Conservation (phyloP, 2,113 vertebrate genomes). For the Dipodomys ordii region DNA sequence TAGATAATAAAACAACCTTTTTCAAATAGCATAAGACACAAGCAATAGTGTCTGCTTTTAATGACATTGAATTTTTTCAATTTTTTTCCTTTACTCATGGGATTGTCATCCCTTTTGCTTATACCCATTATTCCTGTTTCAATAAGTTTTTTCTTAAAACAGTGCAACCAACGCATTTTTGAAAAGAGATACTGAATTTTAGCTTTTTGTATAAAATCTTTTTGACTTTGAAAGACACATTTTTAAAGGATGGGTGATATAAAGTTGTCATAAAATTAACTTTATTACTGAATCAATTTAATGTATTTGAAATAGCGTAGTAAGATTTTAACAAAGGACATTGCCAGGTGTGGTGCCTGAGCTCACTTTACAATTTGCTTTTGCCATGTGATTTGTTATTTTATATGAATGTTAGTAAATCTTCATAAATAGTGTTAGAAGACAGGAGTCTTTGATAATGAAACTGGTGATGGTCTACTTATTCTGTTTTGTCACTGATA, state of each 20-base stretch:
- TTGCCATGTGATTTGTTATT: not conserved
- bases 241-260: conserved; percentile 39
- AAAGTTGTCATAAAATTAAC: conserved; percentile 55
- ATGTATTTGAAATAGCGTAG: conserved; percentile 34
- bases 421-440: not conserved
- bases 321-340: not conserved
- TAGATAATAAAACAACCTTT: conserved; percentile 89
- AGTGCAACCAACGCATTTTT: conserved; percentile 60
- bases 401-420: not conserved
- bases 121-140: conserved; percentile 65
- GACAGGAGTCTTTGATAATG: not conserved
- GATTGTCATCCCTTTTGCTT: conserved; percentile 66
- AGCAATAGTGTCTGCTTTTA: conserved; percentile 82
- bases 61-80: conserved; percentile 80
- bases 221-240: conserved; percentile 11
- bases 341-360: not conserved
- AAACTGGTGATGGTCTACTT: not conserved
- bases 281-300: conserved; percentile 50
- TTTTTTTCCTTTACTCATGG: conserved; percentile 74
- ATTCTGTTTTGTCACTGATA: not conserved
- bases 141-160: conserved; percentile 66
- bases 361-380: not conserved
- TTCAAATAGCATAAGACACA: conserved; percentile 83
- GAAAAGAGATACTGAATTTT: conserved; percentile 65
- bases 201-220: conserved; percentile 36